Conservation (phyloP, 1,140 invertebrate genomes). For the Heterodera carotae region DNA sequence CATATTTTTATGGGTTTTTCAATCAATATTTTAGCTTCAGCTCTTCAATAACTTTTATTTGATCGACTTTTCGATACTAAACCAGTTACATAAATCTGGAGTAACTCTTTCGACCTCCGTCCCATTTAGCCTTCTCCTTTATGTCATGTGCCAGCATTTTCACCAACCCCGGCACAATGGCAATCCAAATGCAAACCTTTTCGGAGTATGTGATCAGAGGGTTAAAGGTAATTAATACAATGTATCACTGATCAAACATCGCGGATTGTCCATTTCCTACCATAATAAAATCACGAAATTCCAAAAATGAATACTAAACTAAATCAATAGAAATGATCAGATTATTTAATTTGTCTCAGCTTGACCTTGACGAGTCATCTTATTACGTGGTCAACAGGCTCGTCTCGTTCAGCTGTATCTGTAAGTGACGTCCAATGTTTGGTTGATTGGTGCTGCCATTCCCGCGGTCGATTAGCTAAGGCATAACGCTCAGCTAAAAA, state of each 20-base stretch:
- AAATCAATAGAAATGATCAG: too few relatives aligned
- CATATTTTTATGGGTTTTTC: constrained; percentile 9
- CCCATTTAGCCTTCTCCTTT: constrained; percentile 41
- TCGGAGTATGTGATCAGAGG: constrained; percentile 33
- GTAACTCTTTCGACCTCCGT: too few relatives aligned
- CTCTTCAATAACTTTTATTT: too few relatives aligned
- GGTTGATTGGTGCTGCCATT: too few relatives aligned
- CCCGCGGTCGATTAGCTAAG: too few relatives aligned
- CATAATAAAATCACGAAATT: too few relatives aligned
- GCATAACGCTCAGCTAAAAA: too few relatives aligned
- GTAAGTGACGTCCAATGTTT: not conserved
- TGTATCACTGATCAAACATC: not conserved
- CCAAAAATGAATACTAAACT: too few relatives aligned
- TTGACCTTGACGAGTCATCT: not conserved
- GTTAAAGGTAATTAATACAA: constrained; percentile 21
- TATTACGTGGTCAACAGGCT: constrained; percentile 26
- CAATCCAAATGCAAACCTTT: constrained; percentile 46
- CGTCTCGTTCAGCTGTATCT: constrained; percentile 21
- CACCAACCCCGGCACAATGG: constrained; percentile 48
- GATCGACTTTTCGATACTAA: too few relatives aligned
- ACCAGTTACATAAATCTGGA: too few relatives aligned
- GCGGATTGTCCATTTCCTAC: not conserved
- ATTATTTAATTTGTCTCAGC: not conserved
- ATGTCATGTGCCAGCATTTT: constrained; percentile 49
- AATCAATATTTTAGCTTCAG: constrained; percentile 3